Evolutionary conservation across 2,113 vertebrate species (phyloP).

Genomic region (Eleginops maclovinus): DNA sequence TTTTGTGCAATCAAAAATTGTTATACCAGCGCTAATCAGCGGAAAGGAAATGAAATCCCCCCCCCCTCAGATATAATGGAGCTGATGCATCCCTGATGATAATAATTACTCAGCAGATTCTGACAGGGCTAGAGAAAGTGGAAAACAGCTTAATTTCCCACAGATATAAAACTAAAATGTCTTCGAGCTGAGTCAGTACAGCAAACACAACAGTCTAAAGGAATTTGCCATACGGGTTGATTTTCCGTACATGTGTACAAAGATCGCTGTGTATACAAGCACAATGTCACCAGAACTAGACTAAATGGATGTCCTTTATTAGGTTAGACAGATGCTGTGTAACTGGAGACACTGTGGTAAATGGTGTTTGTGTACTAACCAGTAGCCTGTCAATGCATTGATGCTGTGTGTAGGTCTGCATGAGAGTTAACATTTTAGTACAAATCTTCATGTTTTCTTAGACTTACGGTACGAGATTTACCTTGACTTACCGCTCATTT

Average conservation of each 20-base stretch:
- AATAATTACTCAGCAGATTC: slow-evolving; percentile 26
- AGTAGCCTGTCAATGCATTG: slow-evolving; percentile 77
- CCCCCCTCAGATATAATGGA: neutral
- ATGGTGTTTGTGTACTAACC: slow-evolving; percentile 72
- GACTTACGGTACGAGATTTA: slow-evolving; percentile 54
- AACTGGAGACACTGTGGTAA: slow-evolving; percentile 70
- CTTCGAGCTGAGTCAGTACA: neutral
- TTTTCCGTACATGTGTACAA: slow-evolving; percentile 60
- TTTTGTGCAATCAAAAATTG: slow-evolving; percentile 29
- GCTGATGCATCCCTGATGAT: slow-evolving; percentile 5
- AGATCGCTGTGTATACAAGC: slow-evolving; percentile 72
- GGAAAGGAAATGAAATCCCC: slow-evolving; percentile 31
- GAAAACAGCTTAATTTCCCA: slow-evolving; percentile 14
- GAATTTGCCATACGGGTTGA: slow-evolving; percentile 20
- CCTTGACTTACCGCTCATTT: slow-evolving; percentile 62
- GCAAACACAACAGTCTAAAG: neutral
- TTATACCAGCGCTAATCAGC: slow-evolving; percentile 12
- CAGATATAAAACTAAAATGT: slow-evolving; percentile 23
- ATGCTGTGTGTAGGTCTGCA: slow-evolving; percentile 82
- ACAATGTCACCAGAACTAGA: slow-evolving; percentile 73
- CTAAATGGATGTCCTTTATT: slow-evolving; percentile 65
- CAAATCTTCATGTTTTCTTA: slow-evolving; percentile 69
- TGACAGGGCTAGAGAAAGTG: slow-evolving; percentile 20
- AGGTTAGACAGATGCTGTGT: slow-evolving; percentile 65
- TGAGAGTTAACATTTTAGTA: slow-evolving; percentile 78